These are phyloP conservation scores for Corynorhinus townsendii DNA, from an alignment of 2,113 vertebrate species.

Conservation along the genomic window DNA sequence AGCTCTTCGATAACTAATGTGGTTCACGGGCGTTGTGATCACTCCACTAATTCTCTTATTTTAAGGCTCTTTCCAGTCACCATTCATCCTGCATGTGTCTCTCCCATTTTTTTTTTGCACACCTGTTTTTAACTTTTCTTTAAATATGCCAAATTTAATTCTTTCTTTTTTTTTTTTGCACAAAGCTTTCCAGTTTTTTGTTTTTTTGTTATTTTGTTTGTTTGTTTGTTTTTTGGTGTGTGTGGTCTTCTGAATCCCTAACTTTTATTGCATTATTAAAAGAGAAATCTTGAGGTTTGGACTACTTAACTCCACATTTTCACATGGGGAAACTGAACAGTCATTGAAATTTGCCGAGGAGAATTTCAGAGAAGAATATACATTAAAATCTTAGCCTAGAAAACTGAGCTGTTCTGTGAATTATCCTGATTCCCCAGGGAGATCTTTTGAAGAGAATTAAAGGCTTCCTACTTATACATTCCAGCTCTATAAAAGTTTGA, in stretches of 20 bases:
- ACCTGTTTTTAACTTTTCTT: neutral
- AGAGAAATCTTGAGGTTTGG: neutral
- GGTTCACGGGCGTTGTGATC: neutral
- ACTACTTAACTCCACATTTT: neutral
- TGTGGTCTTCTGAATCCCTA: neutral
- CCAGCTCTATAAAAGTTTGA: neutral
- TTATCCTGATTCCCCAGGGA: neutral
- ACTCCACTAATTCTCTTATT: neutral
- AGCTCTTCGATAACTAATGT: neutral
- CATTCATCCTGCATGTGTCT: neutral
- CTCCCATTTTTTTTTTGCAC: neutral
- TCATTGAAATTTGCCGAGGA: neutral
- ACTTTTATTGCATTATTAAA: neutral
- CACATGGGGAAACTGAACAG: neutral
- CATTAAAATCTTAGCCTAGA: neutral
- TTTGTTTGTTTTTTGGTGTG: too few species aligned
- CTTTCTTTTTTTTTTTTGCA: neutral
- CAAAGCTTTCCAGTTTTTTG: neutral
- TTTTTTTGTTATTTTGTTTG: neutral
- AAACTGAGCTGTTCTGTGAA: neutral
- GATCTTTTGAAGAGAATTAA: neutral
- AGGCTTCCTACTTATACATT: neutral
- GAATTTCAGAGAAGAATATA: neutral
- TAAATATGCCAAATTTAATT: neutral
- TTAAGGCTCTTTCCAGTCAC: neutral